Evolutionary conservation across 2,797 vertebrate genomes (phyloP).

Genomic region (Takifugu rubripes): DNA sequence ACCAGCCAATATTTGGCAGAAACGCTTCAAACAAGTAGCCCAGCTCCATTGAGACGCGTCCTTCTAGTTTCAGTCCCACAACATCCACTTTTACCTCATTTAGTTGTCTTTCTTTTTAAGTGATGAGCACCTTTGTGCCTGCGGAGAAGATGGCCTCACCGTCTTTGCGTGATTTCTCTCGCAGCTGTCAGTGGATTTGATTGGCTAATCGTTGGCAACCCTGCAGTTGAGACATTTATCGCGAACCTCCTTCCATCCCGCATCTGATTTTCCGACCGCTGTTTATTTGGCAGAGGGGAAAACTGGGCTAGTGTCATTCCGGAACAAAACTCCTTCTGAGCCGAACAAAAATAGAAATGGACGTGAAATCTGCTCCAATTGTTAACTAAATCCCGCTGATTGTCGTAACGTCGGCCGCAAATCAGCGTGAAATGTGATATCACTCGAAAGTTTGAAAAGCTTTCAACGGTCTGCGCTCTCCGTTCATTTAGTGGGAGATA

Average conservation of each 20-base stretch:
- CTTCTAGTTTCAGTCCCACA: constrained; percentile 15
- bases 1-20: no score
- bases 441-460: constrained; percentile 6
- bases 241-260: constrained; percentile 66
- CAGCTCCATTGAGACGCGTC: constrained; percentile 3
- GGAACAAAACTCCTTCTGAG: constrained; percentile 51
- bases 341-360: constrained; percentile 60
- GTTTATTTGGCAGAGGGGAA: constrained; percentile 62
- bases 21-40: not conserved
- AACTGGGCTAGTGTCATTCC: constrained; percentile 47
- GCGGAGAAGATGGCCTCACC: constrained; percentile 38
- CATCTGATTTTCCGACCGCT: constrained; percentile 63
- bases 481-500: no score
- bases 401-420: constrained; percentile 34
- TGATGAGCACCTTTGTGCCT: constrained; percentile 35
- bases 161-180: constrained; percentile 41
- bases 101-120: constrained; percentile 25
- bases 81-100: constrained; percentile 9
- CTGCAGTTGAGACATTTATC: constrained; percentile 69
- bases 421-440: constrained; percentile 27
- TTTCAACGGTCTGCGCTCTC: not conserved
- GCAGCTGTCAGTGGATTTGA: constrained; percentile 64
- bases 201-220: constrained; percentile 57
- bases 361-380: constrained; percentile 50
- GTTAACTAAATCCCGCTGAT: constrained; percentile 49